These are phyloP conservation scores for Neogobius melanostomus DNA, from an alignment of 2,113 vertebrate genomes.

Conservation along the genomic window DNA sequence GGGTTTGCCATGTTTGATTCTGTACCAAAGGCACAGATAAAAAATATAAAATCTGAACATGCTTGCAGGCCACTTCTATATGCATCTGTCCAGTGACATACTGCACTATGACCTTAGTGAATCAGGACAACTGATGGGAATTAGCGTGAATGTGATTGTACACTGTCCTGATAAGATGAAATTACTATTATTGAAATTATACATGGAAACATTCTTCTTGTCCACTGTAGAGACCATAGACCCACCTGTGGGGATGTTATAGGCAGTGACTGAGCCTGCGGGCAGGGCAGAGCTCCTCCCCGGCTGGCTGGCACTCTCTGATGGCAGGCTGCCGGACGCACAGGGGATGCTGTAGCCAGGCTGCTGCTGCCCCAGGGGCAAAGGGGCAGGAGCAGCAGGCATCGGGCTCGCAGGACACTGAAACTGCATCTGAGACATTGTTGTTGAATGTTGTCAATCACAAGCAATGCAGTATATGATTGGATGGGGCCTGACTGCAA, in stretches of 20 bases:
- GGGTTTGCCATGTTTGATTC: slow-evolving; percentile 97
- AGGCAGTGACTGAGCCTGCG: slow-evolving; percentile 88
- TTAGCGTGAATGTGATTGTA: no score
- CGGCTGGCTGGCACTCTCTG: slow-evolving; percentile 94
- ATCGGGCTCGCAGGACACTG: slow-evolving; percentile 84
- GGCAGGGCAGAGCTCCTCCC: slow-evolving; percentile 91
- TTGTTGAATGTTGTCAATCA: slow-evolving; percentile 65
- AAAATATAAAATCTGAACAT: not conserved
- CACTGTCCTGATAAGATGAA: no score
- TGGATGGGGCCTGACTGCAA: slow-evolving; percentile 45
- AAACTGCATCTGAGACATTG: slow-evolving; percentile 95
- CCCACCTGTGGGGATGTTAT: slow-evolving; percentile 87
- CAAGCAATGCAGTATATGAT: slow-evolving; percentile 32
- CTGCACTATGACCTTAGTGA: not conserved
- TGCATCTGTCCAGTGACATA: no score
- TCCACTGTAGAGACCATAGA: not conserved
- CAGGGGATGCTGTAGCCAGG: slow-evolving; percentile 90
- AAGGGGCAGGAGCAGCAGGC: slow-evolving; percentile 74
- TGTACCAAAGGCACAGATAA: slow-evolving; percentile 60
- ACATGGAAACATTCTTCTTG: not conserved
- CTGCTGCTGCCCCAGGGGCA: slow-evolving; percentile 80
- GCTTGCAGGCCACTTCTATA: no score
- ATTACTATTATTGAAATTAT: not conserved
- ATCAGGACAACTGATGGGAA: no score
- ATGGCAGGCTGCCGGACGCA: slow-evolving; percentile 85